Evolutionary conservation across 2,113 vertebrate species (phyloP).

Genomic region (Campylomormyrus numenius): DNA sequence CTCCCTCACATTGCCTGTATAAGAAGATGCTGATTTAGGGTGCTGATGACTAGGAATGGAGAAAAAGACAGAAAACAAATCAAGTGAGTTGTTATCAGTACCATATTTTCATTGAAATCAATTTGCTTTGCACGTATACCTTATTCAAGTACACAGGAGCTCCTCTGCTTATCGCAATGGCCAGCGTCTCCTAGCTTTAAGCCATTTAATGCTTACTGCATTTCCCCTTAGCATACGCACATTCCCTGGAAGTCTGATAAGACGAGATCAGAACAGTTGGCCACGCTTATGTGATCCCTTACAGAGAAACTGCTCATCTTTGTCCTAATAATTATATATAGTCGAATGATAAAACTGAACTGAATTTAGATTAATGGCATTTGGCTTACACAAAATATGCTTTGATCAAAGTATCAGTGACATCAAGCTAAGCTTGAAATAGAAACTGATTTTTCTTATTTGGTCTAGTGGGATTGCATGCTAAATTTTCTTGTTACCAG

Average conservation of each 20-base stretch:
- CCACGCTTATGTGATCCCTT: not conserved
- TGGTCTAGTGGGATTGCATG: not conserved
- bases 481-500: not conserved
- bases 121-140: slow-evolving; percentile 4
- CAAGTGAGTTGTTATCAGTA: slow-evolving; percentile 9
- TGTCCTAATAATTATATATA: slow-evolving; percentile 8
- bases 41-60: not conserved
- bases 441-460: not conserved
- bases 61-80: not conserved
- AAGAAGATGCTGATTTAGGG: not conserved
- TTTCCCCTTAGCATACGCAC: not conserved
- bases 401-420: not conserved
- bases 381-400: not conserved
- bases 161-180: slow-evolving; percentile 7
- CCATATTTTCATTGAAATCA: not conserved
- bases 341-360: not conserved
- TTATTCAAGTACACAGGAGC: not conserved
- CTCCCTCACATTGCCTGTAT: not conserved
- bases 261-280: slow-evolving; percentile 2
- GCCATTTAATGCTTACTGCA: not conserved
- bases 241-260: slow-evolving; percentile 16
- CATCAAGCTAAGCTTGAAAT: not conserved
- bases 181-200: not conserved
- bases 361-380: slow-evolving; percentile 6
- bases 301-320: not conserved